These are phyloP conservation scores for Mythimna pallens DNA, from an alignment of 2,888 invertebrate genomes.

Conservation along the genomic window DNA sequence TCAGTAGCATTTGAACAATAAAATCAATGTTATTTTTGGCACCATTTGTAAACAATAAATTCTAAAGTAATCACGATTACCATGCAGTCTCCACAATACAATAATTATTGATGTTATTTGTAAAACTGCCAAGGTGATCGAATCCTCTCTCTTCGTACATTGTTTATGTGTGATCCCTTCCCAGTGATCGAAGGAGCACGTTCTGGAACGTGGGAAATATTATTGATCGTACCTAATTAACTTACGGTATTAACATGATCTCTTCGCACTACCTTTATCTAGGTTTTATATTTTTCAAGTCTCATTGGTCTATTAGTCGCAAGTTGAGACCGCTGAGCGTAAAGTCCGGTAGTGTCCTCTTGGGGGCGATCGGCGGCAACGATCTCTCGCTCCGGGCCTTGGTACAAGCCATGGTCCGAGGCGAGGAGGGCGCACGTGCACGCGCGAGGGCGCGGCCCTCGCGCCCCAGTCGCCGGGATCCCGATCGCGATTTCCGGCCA, in stretches of 20 bases:
- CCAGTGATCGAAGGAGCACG: slow-evolving; percentile 38
- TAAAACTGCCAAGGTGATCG: slow-evolving; percentile 62
- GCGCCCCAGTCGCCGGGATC: too few relatives aligned
- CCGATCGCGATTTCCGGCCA: too few relatives aligned
- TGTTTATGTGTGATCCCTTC: slow-evolving; percentile 57
- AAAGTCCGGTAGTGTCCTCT: too few relatives aligned
- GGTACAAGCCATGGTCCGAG: too few relatives aligned
- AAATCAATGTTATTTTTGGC: neutral
- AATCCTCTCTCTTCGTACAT: slow-evolving; percentile 63
- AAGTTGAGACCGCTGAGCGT: too few relatives aligned
- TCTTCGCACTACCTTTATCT: too few relatives aligned
- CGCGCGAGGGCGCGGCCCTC: too few relatives aligned
- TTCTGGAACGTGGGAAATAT: slow-evolving; percentile 55
- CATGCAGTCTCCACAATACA: slow-evolving; percentile 41
- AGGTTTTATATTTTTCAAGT: too few relatives aligned
- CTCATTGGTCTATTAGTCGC: too few relatives aligned
- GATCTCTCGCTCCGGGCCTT: too few relatives aligned
- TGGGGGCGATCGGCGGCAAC: too few relatives aligned
- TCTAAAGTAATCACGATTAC: slow-evolving; percentile 49
- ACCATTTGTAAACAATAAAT: slow-evolving; percentile 30
- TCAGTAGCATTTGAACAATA: neutral
- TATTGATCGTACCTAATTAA: slow-evolving; percentile 27
- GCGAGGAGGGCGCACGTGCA: too few relatives aligned
- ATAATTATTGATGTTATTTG: slow-evolving; percentile 59
- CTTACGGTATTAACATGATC: slow-evolving; percentile 3